Conservation (phyloP, 2,797 vertebrate genomes). For the Chromis chromis region DNA sequence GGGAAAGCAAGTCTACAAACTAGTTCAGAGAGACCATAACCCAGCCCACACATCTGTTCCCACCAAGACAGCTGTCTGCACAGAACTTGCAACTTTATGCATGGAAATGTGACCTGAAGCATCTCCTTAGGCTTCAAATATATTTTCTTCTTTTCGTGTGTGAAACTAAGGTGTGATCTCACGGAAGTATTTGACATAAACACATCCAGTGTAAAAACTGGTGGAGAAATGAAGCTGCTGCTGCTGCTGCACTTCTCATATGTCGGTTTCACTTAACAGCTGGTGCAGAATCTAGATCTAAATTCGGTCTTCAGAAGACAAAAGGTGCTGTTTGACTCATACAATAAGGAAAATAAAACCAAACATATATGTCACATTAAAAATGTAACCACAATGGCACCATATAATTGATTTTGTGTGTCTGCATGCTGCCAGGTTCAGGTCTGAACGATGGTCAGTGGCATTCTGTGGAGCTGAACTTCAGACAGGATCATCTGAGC, state of each 20-base stretch:
- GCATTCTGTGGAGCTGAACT: constrained; percentile 89
- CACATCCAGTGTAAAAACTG: neutral
- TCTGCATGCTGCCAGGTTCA: constrained; percentile 79
- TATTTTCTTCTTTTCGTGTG: neutral
- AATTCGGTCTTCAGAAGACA: neutral
- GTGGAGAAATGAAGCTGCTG: neutral
- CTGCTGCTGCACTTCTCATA: neutral
- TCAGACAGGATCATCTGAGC: constrained; percentile 83
- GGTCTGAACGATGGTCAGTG: constrained; percentile 93
- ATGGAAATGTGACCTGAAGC: neutral
- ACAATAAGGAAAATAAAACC: neutral
- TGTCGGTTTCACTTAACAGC: neutral
- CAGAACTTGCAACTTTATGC: neutral
- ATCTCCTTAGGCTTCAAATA: neutral
- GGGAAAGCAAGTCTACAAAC: neutral
- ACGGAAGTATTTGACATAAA: neutral
- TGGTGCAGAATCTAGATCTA: neutral
- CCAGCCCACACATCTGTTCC: neutral
- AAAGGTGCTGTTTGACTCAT: neutral
- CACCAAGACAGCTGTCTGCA: neutral
- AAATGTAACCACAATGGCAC: neutral
- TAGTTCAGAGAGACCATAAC: neutral
- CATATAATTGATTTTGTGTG: neutral
- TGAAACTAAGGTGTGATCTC: neutral
- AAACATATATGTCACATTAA: neutral